Conservation (phyloP, 2,888 invertebrate species). For the Meiosimyza platycephala region DNA sequence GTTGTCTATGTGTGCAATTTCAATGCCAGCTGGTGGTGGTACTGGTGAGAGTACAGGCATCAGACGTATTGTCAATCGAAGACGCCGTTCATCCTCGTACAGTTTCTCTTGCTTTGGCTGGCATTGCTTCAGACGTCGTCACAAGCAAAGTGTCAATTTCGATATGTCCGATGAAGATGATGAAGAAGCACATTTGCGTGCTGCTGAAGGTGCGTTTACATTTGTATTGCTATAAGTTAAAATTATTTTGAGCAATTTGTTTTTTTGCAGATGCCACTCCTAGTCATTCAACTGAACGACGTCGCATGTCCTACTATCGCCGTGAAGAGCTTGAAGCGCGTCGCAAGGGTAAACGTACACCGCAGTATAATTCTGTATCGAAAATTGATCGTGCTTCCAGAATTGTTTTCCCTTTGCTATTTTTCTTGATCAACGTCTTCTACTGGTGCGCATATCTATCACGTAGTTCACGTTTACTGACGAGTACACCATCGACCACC, state of each 20-base stretch:
- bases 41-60: background rate
- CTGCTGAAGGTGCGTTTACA: slow-evolving; percentile 51
- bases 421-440: slow-evolving; percentile 79
- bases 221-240: too few species aligned
- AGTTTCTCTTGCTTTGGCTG: slow-evolving; percentile 52
- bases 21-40: slow-evolving; percentile 56
- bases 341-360: slow-evolving; percentile 67
- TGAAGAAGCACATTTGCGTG: slow-evolving; percentile 59
- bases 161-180: slow-evolving; percentile 58
- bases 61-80: slow-evolving; percentile 69
- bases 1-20: slow-evolving; percentile 71
- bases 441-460: slow-evolving; percentile 83
- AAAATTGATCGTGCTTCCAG: slow-evolving; percentile 82
- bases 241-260: background rate
- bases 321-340: slow-evolving; percentile 63
- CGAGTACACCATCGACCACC: slow-evolving; percentile 59
- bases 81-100: slow-evolving; percentile 44
- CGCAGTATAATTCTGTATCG: slow-evolving; percentile 82
- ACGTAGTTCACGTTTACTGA: slow-evolving; percentile 68
- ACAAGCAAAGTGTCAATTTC: slow-evolving; percentile 41
- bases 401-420: slow-evolving; percentile 80
- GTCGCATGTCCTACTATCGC: slow-evolving; percentile 62
- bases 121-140: slow-evolving; percentile 48
- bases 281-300: slow-evolving; percentile 46
- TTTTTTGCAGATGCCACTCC: slow-evolving; percentile 41